Evolutionary conservation across 2,888 invertebrate genomes (phyloP).

Genomic region (Diarsia mendica): DNA sequence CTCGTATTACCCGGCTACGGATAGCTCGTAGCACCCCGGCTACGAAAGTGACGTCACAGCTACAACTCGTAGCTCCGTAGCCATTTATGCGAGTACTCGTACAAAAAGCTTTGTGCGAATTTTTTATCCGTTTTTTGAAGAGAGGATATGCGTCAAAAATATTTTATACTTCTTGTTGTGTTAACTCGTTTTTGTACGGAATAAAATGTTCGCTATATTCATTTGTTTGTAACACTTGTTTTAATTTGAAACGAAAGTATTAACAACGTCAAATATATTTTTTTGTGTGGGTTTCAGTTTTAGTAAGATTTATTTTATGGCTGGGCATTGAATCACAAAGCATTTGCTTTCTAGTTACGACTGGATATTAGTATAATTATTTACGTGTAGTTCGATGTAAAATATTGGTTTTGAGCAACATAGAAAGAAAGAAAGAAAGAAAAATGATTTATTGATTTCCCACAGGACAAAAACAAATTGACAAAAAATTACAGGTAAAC

Average conservation of each 20-base stretch:
- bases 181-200: constrained; percentile 22
- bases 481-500: too few species aligned
- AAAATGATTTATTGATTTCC: too few species aligned
- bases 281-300: neutral
- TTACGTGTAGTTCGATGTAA: too few species aligned
- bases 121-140: constrained; percentile 46
- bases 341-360: neutral
- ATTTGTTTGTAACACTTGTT: constrained; percentile 25
- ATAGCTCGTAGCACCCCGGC: constrained; percentile 46
- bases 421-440: too few species aligned
- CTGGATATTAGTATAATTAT: too few species aligned
- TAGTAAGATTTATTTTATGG: neutral
- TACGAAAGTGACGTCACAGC: constrained; percentile 57
- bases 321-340: neutral
- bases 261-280: neutral
- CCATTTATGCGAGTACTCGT: constrained; percentile 41
- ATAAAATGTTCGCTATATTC: constrained; percentile 38
- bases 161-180: constrained; percentile 45
- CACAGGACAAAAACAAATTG: too few species aligned
- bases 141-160: constrained; percentile 45
- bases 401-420: too few species aligned
- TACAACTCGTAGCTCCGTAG: constrained; percentile 51
- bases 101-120: constrained; percentile 54
- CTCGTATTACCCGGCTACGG: constrained; percentile 51
- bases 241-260: constrained; percentile 22